Evolutionary conservation across 1,140 invertebrate genomes (phyloP).

Genomic region (Cotesia typhae): DNA sequence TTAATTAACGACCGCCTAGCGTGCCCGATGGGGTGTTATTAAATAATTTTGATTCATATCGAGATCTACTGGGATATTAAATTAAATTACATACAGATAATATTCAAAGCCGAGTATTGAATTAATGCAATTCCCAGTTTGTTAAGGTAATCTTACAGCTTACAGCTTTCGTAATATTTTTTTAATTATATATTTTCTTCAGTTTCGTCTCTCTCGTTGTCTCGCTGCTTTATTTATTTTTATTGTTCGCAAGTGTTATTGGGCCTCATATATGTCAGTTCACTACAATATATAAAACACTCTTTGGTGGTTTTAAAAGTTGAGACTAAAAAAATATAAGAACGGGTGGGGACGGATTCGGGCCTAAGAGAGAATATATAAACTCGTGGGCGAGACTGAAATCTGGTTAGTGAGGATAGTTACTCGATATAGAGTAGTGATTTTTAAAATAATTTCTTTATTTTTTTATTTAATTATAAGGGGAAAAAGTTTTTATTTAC

Average conservation of each 20-base stretch:
- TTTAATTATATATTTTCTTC: constrained; percentile 5
- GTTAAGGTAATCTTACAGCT: too few species aligned
- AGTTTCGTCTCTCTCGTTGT: background rate
- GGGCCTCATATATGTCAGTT: background rate
- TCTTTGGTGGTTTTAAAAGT: background rate
- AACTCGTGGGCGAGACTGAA: constrained; percentile 30
- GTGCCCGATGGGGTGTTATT: background rate
- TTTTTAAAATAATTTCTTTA: too few species aligned
- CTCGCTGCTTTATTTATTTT: background rate
- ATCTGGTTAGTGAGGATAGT: constrained; percentile 35
- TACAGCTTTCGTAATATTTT: background rate
- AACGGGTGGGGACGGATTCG: constrained; percentile 32
- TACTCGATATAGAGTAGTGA: constrained; percentile 6
- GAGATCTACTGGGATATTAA: constrained; percentile 3
- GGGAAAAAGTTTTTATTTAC: background rate
- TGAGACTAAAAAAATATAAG: constrained; percentile 30
- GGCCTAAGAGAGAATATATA: constrained; percentile 40
- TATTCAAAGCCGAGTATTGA: background rate
- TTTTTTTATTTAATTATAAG: too few species aligned
- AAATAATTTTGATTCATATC: constrained; percentile 7
- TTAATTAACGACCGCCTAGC: background rate
- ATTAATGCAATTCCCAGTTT: constrained; percentile 20
- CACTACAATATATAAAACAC: background rate
- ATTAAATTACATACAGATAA: background rate
- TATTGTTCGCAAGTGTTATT: background rate